Evolutionary conservation across 1,140 invertebrate genomes (phyloP).

Genomic region (Gryllus bimaculatus): DNA sequence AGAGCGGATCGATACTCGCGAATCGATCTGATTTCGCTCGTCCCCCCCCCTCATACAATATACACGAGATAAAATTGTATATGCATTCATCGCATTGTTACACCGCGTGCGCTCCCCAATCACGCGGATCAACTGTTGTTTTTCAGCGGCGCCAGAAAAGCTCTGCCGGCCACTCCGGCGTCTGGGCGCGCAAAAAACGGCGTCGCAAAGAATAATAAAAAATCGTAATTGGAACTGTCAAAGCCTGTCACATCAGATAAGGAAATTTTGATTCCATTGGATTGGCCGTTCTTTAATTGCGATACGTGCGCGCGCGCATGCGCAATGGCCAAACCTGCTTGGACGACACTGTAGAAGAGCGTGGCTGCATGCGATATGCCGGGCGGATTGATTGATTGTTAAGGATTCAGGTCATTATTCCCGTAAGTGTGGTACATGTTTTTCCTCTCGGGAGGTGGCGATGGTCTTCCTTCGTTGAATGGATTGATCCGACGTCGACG

Average conservation of each 20-base stretch:
- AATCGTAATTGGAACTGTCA: neutral
- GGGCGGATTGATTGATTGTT: too few species aligned
- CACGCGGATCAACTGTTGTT: too few species aligned
- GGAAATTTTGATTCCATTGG: slow-evolving; percentile 4
- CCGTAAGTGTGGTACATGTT: too few species aligned
- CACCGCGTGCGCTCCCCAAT: neutral
- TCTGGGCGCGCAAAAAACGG: neutral
- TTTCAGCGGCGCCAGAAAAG: too few species aligned
- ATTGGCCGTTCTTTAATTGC: neutral
- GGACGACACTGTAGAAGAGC: too few species aligned
- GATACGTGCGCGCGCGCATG: neutral
- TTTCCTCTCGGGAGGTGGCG: too few species aligned
- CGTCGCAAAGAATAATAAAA: neutral
- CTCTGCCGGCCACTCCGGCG: too few species aligned
- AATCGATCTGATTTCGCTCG: neutral
- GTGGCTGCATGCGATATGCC: too few species aligned
- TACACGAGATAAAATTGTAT: slow-evolving; percentile 5
- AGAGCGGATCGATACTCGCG: neutral
- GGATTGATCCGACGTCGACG: too few species aligned
- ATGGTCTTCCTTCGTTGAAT: too few species aligned
- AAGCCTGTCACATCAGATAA: slow-evolving; percentile 4
- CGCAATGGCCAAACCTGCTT: too few species aligned
- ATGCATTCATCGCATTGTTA: neutral
- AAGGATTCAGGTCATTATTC: too few species aligned
- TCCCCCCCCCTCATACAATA: neutral